These are phyloP conservation scores for Poecilia velifera DNA, from an alignment of 2,797 vertebrate genomes.

Conservation along the genomic window DNA sequence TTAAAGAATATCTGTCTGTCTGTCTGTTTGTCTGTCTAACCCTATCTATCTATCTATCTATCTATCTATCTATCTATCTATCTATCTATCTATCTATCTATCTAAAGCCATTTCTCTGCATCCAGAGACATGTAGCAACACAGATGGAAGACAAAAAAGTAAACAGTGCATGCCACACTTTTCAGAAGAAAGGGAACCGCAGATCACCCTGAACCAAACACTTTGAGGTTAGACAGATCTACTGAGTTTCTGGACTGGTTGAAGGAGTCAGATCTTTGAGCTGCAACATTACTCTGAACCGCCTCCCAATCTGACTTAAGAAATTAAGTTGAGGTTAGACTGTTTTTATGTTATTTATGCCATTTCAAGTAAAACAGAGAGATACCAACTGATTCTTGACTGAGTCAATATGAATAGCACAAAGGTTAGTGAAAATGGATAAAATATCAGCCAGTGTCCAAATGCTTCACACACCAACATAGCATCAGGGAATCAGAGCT, in stretches of 20 bases:
- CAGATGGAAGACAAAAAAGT: background rate
- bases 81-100: too few relatives aligned
- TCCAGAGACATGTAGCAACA: background rate
- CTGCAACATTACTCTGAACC: background rate
- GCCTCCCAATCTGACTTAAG: background rate
- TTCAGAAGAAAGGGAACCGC: background rate
- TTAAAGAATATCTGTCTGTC: background rate
- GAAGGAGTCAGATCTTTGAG: background rate
- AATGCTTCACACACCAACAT: background rate
- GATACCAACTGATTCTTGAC: background rate
- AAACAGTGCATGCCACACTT: background rate
- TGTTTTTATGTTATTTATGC: background rate
- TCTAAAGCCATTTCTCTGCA: background rate
- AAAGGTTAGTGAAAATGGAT: background rate
- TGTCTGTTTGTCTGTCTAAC: too few relatives aligned
- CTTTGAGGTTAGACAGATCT: background rate
- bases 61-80: too few relatives aligned
- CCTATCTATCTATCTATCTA: too few relatives aligned
- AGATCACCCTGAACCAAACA: background rate
- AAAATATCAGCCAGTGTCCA: background rate
- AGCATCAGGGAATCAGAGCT: background rate
- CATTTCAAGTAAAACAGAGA: background rate
- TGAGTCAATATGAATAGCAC: background rate
- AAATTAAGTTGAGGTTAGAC: background rate
- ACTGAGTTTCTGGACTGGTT: background rate